Conservation (phyloP, 2,797 vertebrate genomes). For the Cuculus canorus region DNA sequence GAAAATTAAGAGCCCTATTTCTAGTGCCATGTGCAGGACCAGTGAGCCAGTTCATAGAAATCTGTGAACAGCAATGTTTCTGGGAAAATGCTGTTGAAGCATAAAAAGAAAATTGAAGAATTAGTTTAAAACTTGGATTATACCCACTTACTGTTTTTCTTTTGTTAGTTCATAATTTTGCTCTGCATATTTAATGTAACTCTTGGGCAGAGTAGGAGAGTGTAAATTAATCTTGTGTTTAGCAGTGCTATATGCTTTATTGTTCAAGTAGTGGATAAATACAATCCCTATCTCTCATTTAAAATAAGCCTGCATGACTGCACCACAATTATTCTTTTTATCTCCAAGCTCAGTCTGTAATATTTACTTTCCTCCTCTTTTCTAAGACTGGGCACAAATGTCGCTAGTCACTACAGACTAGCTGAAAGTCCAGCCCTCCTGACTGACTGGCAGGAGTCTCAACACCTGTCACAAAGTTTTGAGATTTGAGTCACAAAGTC, state of each 20-base stretch:
- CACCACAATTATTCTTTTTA: neutral
- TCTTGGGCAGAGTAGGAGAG: neutral
- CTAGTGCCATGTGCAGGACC: accelerated
- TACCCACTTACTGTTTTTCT: neutral
- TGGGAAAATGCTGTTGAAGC: neutral
- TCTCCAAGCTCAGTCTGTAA: neutral
- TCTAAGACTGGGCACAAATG: neutral
- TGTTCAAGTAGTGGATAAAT: neutral
- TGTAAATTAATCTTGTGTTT: neutral
- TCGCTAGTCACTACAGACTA: accelerated
- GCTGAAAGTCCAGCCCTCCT: neutral
- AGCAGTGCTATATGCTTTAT: neutral
- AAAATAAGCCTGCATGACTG: neutral
- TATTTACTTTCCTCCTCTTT: neutral
- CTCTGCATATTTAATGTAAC: neutral
- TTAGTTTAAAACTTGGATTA: neutral
- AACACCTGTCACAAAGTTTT: neutral
- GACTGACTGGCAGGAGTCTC: neutral
- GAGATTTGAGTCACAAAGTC: neutral
- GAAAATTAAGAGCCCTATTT: neutral
- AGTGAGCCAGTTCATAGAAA: neutral
- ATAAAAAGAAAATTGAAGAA: neutral
- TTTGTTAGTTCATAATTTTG: neutral
- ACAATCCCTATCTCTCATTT: neutral
- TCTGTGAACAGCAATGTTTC: neutral